Base-by-base conservation (phyloP, 2,888 invertebrate species). In the Germaria angustata region DNA sequence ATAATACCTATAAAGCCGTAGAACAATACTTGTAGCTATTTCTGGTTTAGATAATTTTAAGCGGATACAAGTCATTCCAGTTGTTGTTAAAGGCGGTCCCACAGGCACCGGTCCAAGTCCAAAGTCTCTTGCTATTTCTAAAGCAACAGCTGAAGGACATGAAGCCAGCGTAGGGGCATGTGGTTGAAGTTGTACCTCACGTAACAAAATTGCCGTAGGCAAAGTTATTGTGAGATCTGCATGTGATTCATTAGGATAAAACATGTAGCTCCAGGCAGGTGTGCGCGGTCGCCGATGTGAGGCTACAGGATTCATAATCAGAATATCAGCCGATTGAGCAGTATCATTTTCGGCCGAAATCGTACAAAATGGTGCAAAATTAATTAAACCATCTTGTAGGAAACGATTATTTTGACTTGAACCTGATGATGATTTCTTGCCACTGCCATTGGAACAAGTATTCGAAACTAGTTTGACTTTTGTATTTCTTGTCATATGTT, bases 241-340 rank as follows among this genome's bases (percentile, higher is more conserved):
- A 92, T 96, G 96, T 44, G 95, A 95, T 91, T 98, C 97, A 86
- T 95, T 94, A 34, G 96, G 96, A 92, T 97, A 97, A 92, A 97
- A 98, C 92, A 98, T 97, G 92, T 98, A 98, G 34, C 96, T 96
- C 98, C 98, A 98, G n/a, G 97, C 95, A 4, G 98, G 96, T 1
- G 96, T 96, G 79, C 98, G 93, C 22, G 97, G 96, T 46, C 98
- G 92, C 49, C 97, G 93, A 88, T 96, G 96, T 2, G 97, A 95
- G 0, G 96, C 95, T 84, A 94, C 93, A 1, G 94, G 93, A 66
- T 95, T 94, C 89, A 96, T 95, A 85, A 98, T 95, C 41, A 98
- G 92, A 80, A 97, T 95, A 90, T 97, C 97, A 0, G 98, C 96
- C 0, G 97, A 95, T 88, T 97, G 97, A 7, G 97, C 96, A 3